These are phyloP conservation scores for Acridotheres tristis DNA, from an alignment of 2,797 vertebrate species.

Conservation along the genomic window DNA sequence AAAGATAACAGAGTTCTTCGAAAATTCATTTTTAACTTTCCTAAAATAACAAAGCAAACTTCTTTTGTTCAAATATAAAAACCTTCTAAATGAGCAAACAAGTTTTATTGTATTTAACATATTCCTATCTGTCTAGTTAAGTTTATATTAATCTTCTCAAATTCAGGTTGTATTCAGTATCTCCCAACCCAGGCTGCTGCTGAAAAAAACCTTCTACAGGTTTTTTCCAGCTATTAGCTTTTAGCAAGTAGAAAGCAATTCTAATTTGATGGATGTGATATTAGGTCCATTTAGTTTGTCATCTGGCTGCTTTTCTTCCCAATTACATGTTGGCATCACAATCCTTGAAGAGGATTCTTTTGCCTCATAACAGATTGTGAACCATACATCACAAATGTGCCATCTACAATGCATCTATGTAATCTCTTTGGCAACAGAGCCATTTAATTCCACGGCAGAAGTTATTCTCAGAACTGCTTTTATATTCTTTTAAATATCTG, in stretches of 20 bases:
- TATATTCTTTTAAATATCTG: background rate
- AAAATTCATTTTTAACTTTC: slow-evolving; percentile 16
- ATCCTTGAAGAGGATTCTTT: background rate
- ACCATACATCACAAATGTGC: background rate
- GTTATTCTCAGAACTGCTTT: background rate
- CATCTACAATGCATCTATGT: background rate
- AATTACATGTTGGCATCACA: background rate
- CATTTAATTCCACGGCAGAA: background rate
- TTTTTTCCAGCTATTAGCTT: background rate
- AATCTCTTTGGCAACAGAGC: background rate
- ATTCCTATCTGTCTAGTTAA: background rate
- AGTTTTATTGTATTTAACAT: background rate
- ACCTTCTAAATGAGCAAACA: background rate
- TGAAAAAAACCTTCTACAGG: background rate
- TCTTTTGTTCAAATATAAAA: slow-evolving; percentile 3
- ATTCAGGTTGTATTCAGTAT: background rate
- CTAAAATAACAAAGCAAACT: background rate
- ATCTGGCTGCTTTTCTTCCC: background rate
- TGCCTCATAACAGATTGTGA: accelerated
- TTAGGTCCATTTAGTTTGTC: background rate
- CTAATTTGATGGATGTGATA: background rate
- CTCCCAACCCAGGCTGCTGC: background rate
- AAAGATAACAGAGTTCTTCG: background rate
- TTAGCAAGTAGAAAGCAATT: background rate
- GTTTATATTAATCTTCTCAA: background rate